phyloP scores from a whole-genome alignment of 1,140 invertebrate genomes.

The Ditylenchus dipsaci region DNA sequence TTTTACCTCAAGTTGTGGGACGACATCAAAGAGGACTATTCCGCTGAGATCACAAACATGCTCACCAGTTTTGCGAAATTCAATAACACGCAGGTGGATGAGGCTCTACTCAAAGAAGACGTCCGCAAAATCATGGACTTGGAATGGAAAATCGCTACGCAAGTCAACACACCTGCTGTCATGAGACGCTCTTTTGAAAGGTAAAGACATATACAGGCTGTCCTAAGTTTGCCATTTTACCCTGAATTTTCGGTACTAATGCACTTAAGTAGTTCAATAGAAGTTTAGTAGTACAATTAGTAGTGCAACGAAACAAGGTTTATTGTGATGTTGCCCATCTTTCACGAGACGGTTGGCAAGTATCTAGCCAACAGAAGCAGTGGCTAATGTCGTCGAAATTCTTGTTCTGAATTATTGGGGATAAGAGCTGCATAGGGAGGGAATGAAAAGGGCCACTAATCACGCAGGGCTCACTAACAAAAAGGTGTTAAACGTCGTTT shows the following conservation, averaged over 20 bases:
- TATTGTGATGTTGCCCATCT: too few relatives aligned
- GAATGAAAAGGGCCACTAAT: too few relatives aligned
- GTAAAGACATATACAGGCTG: background rate
- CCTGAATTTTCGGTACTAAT: background rate
- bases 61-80: slow-evolving; percentile 6
- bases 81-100: background rate
- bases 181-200: slow-evolving; percentile 3
- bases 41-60: background rate
- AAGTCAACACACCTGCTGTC: background rate
- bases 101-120: slow-evolving; percentile 4
- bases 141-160: slow-evolving; percentile 6
- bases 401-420: too few relatives aligned
- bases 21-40: background rate
- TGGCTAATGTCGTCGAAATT: too few relatives aligned
- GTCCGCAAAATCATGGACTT: slow-evolving; percentile 6
- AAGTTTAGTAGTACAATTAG: too few relatives aligned
- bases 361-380: too few relatives aligned
- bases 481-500: too few relatives aligned
- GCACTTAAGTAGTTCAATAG: too few relatives aligned
- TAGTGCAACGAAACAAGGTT: too few relatives aligned
- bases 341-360: too few relatives aligned
- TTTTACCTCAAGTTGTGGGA: slow-evolving; percentile 14
- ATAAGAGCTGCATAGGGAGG: too few relatives aligned
- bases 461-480: too few relatives aligned
- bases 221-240: background rate